Percentiles rank a stretch among this genome's conserved stretches.
Conservation (phyloP, 1,140 invertebrate species). For the Trypoxylus dichotomus region DNA sequence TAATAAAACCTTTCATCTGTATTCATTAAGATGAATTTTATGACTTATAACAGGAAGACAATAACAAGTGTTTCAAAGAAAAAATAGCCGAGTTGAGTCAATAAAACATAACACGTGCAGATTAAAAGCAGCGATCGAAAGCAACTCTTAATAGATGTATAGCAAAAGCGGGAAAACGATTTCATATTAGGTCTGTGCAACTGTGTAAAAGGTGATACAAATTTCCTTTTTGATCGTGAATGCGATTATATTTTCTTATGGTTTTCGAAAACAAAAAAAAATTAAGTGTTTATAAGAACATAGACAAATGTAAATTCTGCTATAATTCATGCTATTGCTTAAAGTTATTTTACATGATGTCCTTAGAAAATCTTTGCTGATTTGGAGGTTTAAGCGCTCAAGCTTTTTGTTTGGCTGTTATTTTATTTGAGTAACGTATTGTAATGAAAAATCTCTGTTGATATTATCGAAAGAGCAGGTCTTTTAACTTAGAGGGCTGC, state of each 20-base stretch:
- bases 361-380: too few species aligned
- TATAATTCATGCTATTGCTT: too few species aligned
- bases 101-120: background rate
- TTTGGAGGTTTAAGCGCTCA: too few species aligned
- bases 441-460: too few species aligned
- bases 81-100: background rate
- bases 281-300: too few species aligned
- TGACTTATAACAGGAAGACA: background rate
- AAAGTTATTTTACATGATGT: too few species aligned
- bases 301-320: too few species aligned
- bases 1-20: background rate
- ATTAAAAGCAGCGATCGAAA: background rate
- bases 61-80: background rate
- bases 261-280: background rate
- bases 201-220: background rate
- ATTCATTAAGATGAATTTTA: background rate
- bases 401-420: too few species aligned
- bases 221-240: background rate
- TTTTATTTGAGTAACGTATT: too few species aligned
- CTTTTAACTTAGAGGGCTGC: too few species aligned
- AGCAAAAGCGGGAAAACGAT: background rate
- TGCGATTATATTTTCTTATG: background rate
- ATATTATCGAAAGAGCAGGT: too few species aligned
- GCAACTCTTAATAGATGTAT: background rate
- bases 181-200: background rate